These are phyloP conservation scores for Anorthoa munda DNA, from an alignment of 2,888 invertebrate species.

Conservation along the genomic window DNA sequence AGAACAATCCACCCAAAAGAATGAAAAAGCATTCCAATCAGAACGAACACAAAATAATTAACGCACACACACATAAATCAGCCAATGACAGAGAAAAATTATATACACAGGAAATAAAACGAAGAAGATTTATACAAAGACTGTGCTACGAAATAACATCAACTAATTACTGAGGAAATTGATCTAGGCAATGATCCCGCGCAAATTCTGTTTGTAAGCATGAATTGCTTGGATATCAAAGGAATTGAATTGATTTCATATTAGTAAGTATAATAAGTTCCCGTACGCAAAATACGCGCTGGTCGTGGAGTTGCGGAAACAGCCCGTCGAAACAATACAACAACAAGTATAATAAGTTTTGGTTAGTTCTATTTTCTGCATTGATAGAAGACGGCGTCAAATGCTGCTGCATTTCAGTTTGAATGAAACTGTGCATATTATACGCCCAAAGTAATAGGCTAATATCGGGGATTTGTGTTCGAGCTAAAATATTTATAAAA, in stretches of 20 bases:
- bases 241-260: slow-evolving; percentile 1
- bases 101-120: slow-evolving; percentile 9
- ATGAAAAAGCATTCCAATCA: neutral
- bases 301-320: too few relatives aligned
- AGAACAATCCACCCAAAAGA: neutral
- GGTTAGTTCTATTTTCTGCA: neutral
- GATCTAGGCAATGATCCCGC: slow-evolving; percentile 38
- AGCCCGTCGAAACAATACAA: too few relatives aligned
- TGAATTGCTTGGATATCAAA: slow-evolving; percentile 19
- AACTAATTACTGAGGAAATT: slow-evolving; percentile 32
- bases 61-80: neutral
- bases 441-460: too few relatives aligned
- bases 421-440: neutral
- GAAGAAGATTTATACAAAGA: slow-evolving; percentile 15
- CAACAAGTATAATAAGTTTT: neutral
- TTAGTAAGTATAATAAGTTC: neutral
- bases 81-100: slow-evolving; percentile 7
- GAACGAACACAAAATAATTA: slow-evolving; percentile 1
- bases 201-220: slow-evolving; percentile 37
- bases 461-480: too few relatives aligned
- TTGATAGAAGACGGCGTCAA: neutral
- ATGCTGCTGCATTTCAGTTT: neutral
- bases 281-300: too few relatives aligned
- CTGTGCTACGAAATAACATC: slow-evolving; percentile 35
- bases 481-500: too few relatives aligned